Evolutionary conservation across 2,797 vertebrate genomes (phyloP), one percentile per base, ranked within the genome.

Genomic region (Eulemur rubriventer): DNA sequence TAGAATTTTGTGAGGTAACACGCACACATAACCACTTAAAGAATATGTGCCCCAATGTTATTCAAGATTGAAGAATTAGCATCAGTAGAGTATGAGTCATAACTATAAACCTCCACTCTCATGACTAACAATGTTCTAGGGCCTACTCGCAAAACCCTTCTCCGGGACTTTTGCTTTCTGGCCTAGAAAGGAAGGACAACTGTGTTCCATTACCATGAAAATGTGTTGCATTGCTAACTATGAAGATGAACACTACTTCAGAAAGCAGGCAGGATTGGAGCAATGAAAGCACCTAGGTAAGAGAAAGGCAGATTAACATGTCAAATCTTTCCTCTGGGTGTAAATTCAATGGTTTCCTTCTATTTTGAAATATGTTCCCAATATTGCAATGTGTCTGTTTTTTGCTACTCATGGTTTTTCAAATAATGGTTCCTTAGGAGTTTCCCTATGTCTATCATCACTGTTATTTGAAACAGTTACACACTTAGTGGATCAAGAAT

Each of bases 361-460:
- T 81, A 61, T 55, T 46, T 69, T 75, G 89, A 82, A 81, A 82
- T 57, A 72, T 35, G 69, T 78, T 79, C 22, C 16, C 30, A 33
- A 63, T 65, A 88, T 83, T 84, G 87, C 63, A 78, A 88, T 91
- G n/a, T 87, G 78, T 67, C 76, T 95, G 48, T 65, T 95, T 85
- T 89, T 61, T 50, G 73, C 52, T 89, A 28, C 28, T 69, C 73
- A 59, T 81, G 41, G 10, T 55, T 79, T 57, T 30, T 80, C 59
- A 95, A 76, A 63, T 69, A 94, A 75, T 63, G 14, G 8, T 30
- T 85, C 59, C 52, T 89, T 73, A 43, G 43, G 28, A 38, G 35
- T 63, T 91, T 52, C 57, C 13, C 28, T 83, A 22, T 3, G 11
- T 48, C 35, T 57, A 20, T 63, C 69, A 46, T 81, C 67, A 17